phyloP scores from a whole-genome alignment of 2,888 invertebrate genomes.

The Aricia artaxerxes region DNA sequence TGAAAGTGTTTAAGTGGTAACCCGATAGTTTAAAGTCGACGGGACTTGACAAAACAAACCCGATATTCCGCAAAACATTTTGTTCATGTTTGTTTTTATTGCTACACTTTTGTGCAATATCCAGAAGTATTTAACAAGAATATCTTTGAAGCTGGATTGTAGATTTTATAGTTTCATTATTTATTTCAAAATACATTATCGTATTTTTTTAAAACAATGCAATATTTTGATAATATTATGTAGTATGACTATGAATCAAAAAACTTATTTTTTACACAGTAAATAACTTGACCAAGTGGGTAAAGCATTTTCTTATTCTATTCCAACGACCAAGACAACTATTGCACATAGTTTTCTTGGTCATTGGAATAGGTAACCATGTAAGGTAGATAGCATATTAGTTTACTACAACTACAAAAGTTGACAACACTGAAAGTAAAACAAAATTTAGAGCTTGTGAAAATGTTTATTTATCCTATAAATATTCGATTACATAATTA shows the following conservation, averaged over 20 bases:
- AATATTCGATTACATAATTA: conserved; percentile 46
- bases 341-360: too few species aligned
- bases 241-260: too few species aligned
- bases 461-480: conserved; percentile 66
- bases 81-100: not conserved
- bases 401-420: conserved; percentile 42
- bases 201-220: too few species aligned
- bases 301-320: too few species aligned
- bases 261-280: too few species aligned
- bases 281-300: too few species aligned
- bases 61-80: conserved; percentile 51
- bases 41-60: conserved; percentile 71
- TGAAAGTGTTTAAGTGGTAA: conserved; percentile 58
- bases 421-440: conserved; percentile 40
- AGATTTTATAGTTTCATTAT: not conserved
- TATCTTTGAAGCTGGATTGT: too few species aligned
- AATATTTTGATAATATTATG: too few species aligned
- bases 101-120: conserved; percentile 1
- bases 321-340: too few species aligned
- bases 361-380: too few species aligned
- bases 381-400: not conserved
- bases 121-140: not conserved
- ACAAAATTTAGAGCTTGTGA: conserved; percentile 58
- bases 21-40: conserved; percentile 59
- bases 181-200: too few species aligned